Base-by-base conservation (phyloP, 1,140 invertebrate species). In the Drosophila baimaii region DNA sequence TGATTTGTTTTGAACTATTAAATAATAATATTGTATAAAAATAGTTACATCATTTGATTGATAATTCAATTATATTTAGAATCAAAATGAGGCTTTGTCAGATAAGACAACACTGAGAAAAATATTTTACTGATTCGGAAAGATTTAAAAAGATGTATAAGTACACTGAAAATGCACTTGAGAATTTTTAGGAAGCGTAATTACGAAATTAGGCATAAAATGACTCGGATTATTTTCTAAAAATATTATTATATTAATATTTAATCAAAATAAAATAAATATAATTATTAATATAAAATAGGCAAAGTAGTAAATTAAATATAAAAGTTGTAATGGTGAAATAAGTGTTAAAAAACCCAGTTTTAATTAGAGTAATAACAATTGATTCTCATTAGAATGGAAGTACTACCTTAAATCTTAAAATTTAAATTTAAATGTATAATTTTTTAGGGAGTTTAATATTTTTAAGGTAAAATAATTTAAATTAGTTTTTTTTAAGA, bases 21-120 rank as follows among this genome's bases (percentile, higher is more conserved):
- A 64, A 39, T 39, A 62, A 35, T 37, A 33, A 15, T 49, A 68
- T 27, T 66, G 55, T 61, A 46, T 63, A 63, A 35, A 47, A 59
- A 46, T 33, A 25, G 13, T 54, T 35, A 15, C 10, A 54, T 17
- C 21, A 25, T 15, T 23, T 12, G 37, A 19, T 62, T 57, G 31
- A 54, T 62, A 39, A 35, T 29, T 27, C 12, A 27, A 10, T 57
- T 57, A 62, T 62, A 39, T 37, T 57, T 57, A 62, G 59, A 39
- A 55, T 25, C 0, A 33, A 33, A 52, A 46, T 58, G 23, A 58
- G 37, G 25, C 6, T 55, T 58, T 29, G 2, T 5, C 1, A 21
- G 33, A 47, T 55, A 29, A 58, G n/a, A 8, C 5, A 15, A 3
- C 39, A 58, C 55, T n/a, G 39, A 21, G 25, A 58, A 21, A 46